These are phyloP conservation scores for Orientallactaga bullata DNA, from an alignment of 2,113 vertebrate species.

Conservation along the genomic window DNA sequence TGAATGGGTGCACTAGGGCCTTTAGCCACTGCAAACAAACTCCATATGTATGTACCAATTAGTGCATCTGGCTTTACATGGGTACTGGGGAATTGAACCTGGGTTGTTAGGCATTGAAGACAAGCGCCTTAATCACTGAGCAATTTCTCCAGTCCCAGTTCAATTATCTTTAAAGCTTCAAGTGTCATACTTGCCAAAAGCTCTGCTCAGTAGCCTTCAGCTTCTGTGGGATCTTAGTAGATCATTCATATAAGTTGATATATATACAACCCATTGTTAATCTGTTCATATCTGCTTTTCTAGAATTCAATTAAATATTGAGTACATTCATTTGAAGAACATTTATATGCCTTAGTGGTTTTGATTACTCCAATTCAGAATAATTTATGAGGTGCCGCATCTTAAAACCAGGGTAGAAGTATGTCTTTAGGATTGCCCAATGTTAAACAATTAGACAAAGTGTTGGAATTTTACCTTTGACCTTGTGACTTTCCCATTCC, in stretches of 20 bases:
- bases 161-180: not conserved
- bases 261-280: not conserved
- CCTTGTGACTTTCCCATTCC: conserved; percentile 39
- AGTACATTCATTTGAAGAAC: not conserved
- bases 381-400: not conserved
- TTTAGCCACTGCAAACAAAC: too few relatives aligned
- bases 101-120: too few relatives aligned
- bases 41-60: too few relatives aligned
- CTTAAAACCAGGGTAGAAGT: not conserved
- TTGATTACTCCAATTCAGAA: not conserved
- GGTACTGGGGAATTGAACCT: too few relatives aligned
- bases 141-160: not conserved
- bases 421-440: not conserved
- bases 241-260: not conserved
- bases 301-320: conserved; percentile 31
- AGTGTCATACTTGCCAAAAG: not conserved
- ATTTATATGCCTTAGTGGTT: not conserved
- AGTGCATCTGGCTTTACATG: too few relatives aligned
- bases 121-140: too few relatives aligned
- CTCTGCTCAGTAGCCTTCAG: not conserved
- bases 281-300: not conserved
- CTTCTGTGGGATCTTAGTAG: not conserved
- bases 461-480: conserved; percentile 59
- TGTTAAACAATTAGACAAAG: not conserved
- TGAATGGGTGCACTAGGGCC: too few relatives aligned